phyloP scores from a whole-genome alignment of 2,888 invertebrate species.

The Chymomyza caudatula region DNA sequence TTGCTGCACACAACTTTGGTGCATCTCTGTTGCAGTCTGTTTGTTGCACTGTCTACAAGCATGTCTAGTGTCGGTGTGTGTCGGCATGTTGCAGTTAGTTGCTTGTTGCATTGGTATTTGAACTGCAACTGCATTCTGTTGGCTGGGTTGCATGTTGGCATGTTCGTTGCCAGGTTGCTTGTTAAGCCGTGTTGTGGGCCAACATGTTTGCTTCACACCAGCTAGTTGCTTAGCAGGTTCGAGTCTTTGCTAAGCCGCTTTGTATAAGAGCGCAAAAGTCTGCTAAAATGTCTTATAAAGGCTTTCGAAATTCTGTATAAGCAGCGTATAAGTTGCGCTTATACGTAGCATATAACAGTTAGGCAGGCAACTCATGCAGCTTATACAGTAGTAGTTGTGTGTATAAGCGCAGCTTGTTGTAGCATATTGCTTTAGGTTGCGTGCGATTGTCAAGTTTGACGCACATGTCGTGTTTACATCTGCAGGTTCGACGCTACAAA shows the following conservation, averaged over 20 bases:
- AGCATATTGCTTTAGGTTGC: neutral
- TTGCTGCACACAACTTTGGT: conserved; percentile 16
- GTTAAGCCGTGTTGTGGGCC: conserved; percentile 14
- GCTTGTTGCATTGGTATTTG: neutral
- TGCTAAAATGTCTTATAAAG: neutral
- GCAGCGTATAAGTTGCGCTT: conserved; percentile 11
- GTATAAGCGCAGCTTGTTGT: conserved; percentile 7
- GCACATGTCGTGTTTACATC: neutral
- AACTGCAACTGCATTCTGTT: neutral
- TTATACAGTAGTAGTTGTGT: conserved; percentile 10
- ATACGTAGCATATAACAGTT: conserved; percentile 52
- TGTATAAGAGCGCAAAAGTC: conserved; percentile 20
- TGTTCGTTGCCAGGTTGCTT: conserved; percentile 5
- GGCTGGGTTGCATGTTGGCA: neutral
- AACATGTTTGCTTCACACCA: neutral
- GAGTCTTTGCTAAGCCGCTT: conserved; percentile 24
- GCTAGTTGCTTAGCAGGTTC: conserved; percentile 28
- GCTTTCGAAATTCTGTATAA: neutral
- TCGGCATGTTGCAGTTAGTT: neutral
- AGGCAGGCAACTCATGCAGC: conserved; percentile 11
- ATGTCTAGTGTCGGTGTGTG: neutral
- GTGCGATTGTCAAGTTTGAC: neutral
- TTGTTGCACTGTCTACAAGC: neutral
- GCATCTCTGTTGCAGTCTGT: neutral
- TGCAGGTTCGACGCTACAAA: neutral